Percentiles rank a stretch among this genome's conserved stretches.
These are phyloP conservation scores for Telmatherina bonti DNA, from an alignment of 2,797 vertebrate genomes.

Conservation along the genomic window DNA sequence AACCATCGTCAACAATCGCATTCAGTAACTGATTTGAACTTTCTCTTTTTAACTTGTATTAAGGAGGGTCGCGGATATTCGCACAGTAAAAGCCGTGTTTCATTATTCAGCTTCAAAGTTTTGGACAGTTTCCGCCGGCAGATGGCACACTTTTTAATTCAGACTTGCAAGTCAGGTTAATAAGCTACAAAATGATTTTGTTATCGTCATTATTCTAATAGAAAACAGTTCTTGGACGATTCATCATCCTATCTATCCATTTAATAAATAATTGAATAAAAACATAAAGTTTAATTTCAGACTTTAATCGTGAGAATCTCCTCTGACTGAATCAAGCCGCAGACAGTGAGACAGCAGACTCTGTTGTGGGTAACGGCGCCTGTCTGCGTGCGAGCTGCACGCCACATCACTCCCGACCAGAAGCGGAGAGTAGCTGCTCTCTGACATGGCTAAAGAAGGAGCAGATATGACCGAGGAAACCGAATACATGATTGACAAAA, in stretches of 20 bases:
- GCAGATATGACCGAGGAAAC: constrained; percentile 92
- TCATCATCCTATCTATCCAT: not conserved
- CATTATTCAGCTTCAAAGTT: not conserved
- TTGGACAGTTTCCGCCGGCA: constrained; percentile 42
- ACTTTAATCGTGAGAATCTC: not conserved
- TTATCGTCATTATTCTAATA: not conserved
- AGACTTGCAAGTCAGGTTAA: not conserved
- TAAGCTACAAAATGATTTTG: not conserved
- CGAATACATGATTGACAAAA: constrained; percentile 92
- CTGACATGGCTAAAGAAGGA: constrained; percentile 92
- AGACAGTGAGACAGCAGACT: constrained; percentile 2
- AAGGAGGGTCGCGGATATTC: not conserved
- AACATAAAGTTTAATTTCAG: fast-evolving
- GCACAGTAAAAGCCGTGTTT: not conserved
- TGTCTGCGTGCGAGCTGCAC: constrained; percentile 40
- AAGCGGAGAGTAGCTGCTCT: constrained; percentile 49
- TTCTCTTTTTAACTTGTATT: not conserved
- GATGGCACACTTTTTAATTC: constrained; percentile 51
- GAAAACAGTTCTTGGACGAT: constrained; percentile 9
- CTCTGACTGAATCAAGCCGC: not conserved
- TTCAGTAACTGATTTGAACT: not conserved
- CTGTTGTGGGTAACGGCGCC: constrained; percentile 26
- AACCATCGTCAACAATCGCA: not conserved
- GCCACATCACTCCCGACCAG: constrained; percentile 53
- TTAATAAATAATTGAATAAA: not conserved